These are phyloP conservation scores for Tylochromis polylepis DNA, from an alignment of 2,113 vertebrate genomes.

Conservation along the genomic window DNA sequence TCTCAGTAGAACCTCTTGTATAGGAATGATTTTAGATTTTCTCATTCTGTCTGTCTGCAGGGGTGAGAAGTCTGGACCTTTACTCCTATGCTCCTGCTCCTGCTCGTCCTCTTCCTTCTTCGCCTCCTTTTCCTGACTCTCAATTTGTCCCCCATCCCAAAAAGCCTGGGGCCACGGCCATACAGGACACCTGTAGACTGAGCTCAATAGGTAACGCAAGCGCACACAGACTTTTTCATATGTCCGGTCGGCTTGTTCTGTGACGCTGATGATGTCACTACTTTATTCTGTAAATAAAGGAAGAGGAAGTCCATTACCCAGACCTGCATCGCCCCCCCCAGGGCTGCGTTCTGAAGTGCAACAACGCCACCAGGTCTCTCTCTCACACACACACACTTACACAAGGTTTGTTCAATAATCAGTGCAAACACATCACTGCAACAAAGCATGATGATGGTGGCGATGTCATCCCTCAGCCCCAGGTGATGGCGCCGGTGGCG, in stretches of 20 bases:
- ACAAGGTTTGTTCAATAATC: background rate
- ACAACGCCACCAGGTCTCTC: background rate
- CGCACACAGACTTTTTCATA: background rate
- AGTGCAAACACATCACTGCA: background rate
- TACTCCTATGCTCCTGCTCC: background rate
- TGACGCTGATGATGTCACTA: background rate
- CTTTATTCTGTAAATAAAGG: background rate
- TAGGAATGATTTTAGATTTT: background rate
- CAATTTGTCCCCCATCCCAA: background rate
- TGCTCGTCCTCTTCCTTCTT: background rate
- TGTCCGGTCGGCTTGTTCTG: background rate
- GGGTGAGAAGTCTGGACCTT: background rate
- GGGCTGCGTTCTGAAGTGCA: constrained; percentile 26
- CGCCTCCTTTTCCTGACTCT: background rate
- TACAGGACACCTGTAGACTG: background rate
- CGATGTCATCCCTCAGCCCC: background rate
- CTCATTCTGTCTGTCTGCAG: constrained; percentile 4
- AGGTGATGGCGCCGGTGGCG: background rate
- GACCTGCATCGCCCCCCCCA: constrained; percentile 65
- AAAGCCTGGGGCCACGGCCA: background rate
- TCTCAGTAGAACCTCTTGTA: background rate
- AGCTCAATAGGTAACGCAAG: background rate
- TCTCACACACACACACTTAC: background rate
- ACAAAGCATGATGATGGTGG: background rate
- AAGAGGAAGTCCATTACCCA: constrained; percentile 31